Evolutionary conservation across 2,113 vertebrate genomes (phyloP), one percentile per base, ranked within the genome.

Genomic region (Girardinichthys multiradiatus): DNA sequence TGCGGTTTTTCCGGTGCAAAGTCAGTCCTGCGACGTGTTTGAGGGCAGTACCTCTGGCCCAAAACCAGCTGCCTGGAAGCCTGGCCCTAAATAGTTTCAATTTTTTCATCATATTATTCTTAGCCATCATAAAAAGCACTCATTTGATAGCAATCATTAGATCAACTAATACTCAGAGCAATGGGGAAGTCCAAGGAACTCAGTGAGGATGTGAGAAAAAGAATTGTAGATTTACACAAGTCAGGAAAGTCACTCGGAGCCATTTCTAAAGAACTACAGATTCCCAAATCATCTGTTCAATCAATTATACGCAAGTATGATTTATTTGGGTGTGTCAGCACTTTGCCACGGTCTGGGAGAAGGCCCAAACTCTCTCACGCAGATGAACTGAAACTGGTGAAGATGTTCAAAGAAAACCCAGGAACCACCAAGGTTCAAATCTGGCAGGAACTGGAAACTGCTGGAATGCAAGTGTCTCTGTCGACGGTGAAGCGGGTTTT

Each of bases 381-480:
- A n/a, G 48, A 54, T 24, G 48, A 54, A 54, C 48, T 54, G 24
- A 54, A 54, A 54, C 48, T 54, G 24, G 48, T 54, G 9, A 54
- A 54, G 48, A 54, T 54, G 48, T 54, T 54, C 48, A 54, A 54
- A 54, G 48, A 54, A 21, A 54, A 54, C 24, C 48, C 48, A n/a
- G 48, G 48, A n/a, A 54, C 48, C 48, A 54, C 48, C 48, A 54
- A 54, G 24, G 48, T 54, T 54, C 48, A 54, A 10, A 54, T 54
- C 48, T 54, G 48, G 48, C 48, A 54, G 48, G 48, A 54, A 54
- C 21, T 54, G 48, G 48, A 54, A 54, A 54, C 48, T 54, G 24
- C 48, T n/a, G 48, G 48, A 54, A 54, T 54, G 48, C 48, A 54
- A 54, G 48, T 54, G 48, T 54, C 48, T 54, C 48, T 54, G 48